These are phyloP conservation scores for Atlantisia rogersi DNA, from an alignment of 2,113 vertebrate genomes.

Conservation along the genomic window DNA sequence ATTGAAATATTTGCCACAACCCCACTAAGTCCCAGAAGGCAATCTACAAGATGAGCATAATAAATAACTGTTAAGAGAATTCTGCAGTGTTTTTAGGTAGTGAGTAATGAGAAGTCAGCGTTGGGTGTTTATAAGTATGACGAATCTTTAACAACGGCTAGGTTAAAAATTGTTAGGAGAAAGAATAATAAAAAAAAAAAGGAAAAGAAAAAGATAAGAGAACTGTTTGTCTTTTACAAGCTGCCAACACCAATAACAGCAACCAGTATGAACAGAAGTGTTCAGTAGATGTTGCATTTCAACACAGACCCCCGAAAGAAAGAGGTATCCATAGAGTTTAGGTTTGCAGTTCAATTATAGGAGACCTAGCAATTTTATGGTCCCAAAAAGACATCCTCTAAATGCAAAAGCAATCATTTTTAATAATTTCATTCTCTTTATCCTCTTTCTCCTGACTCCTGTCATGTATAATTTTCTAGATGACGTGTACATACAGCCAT, in stretches of 20 bases:
- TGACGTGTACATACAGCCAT: neutral
- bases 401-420: neutral
- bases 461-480: slow-evolving; percentile 6
- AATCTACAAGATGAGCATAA: neutral
- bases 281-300: neutral
- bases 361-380: neutral
- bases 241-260: neutral
- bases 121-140: neutral
- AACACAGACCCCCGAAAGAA: neutral
- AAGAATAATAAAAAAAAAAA: neutral
- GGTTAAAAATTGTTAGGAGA: slow-evolving; percentile 16
- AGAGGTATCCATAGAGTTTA: neutral
- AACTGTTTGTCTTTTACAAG: neutral
- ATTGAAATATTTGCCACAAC: neutral
- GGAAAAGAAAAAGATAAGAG: neutral
- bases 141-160: neutral
- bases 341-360: neutral
- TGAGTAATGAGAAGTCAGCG: slow-evolving; percentile 26
- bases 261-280: neutral
- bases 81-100: slow-evolving; percentile 8
- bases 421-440: neutral
- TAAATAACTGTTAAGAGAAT: slow-evolving; percentile 7
- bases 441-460: neutral
- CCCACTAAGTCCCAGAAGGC: neutral
- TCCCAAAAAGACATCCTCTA: neutral